Percentiles rank a stretch among this genome's conserved stretches.
phyloP scores from a whole-genome alignment of 1,140 invertebrate species.

The Heliothis subflexa region DNA sequence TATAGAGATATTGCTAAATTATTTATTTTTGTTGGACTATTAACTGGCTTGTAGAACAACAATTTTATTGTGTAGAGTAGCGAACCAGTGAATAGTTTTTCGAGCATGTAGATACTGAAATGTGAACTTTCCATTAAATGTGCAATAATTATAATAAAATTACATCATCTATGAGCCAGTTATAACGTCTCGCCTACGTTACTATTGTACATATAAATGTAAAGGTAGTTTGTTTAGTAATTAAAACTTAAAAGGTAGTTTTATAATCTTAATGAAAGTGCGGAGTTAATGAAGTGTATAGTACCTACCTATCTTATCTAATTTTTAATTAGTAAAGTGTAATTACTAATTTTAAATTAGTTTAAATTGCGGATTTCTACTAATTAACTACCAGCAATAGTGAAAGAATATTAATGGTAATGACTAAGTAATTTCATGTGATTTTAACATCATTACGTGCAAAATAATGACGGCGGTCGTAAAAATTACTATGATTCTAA shows the following conservation, averaged over 20 bases:
- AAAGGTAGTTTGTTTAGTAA: slow-evolving; percentile 61
- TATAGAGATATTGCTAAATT: slow-evolving; percentile 82
- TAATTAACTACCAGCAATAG: slow-evolving; percentile 53
- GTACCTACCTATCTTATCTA: slow-evolving; percentile 50
- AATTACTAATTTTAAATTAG: slow-evolving; percentile 64
- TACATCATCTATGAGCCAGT: slow-evolving; percentile 52
- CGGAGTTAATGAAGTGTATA: slow-evolving; percentile 47
- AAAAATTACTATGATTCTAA: slow-evolving; percentile 22
- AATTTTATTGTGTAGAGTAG: slow-evolving; percentile 35
- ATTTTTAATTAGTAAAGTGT: slow-evolving; percentile 62
- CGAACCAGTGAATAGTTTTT: slow-evolving; percentile 15
- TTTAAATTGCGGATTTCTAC: slow-evolving; percentile 49
- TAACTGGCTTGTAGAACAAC: slow-evolving; percentile 58
- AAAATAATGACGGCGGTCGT: slow-evolving; percentile 32
- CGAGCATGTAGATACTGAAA: slow-evolving; percentile 37
- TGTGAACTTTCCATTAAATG: slow-evolving; percentile 19
- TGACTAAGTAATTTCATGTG: slow-evolving; percentile 52
- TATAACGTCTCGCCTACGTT: slow-evolving; percentile 36
- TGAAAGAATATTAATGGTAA: slow-evolving; percentile 48
- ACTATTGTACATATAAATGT: slow-evolving; percentile 62
- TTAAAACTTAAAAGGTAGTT: slow-evolving; percentile 56
- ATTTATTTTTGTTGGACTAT: slow-evolving; percentile 75
- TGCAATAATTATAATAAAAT: slow-evolving; percentile 51
- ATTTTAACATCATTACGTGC: slow-evolving; percentile 42
- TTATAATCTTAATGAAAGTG: slow-evolving; percentile 50